Base-by-base conservation (phyloP, 2,888 invertebrate species). In the Parascotia fuliginaria region DNA sequence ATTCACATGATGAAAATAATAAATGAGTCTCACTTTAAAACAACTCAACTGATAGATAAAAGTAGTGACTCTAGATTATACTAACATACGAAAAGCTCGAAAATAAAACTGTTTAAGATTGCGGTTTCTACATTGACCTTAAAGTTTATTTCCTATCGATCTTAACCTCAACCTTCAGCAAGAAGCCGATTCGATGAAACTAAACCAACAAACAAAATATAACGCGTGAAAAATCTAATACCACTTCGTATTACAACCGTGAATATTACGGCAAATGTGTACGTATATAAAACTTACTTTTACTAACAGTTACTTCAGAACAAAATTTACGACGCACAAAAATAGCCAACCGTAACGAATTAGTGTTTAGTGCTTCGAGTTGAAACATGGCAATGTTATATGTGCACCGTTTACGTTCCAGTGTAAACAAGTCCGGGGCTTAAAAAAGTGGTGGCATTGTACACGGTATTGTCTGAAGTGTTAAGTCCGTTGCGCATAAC, bases 401-500 rank as follows among this genome's bases (percentile, higher is more conserved):
- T 46, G 49, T 41, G 24, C 24, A 54, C 28, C 52, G 42, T 38
- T 42, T 40, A 50, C 39, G 43, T 48, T 47, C 28, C 39, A 38
- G 29, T 32, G 47, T 57, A 70, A 73, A 74, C 64, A 57, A 50
- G 58, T 60, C 45, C 42, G 53, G 65, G 64, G 56, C 56, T 65
- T 50, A 46, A 62, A 68, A 66, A 71, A 63, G 47, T 42, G 33
- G 27, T 57, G 49, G 36, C 52, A 66, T 62, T 68, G 68, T 56
- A 55, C 56, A 69, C 60, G 57, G 60, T 57, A 71, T 70, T 68
- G 64, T 69, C 57, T 62, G 61, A 52, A 59, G 58, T 62, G 72
- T 75, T 73, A 71, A 73, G 71, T 68, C 63, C 39, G 54, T 40
- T 53, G 54, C 34, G 45, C 38, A 29, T 49, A 61, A 77, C 74